Base-by-base conservation (phyloP, 2,797 vertebrate genomes). In the Sebastes aleutianus region DNA sequence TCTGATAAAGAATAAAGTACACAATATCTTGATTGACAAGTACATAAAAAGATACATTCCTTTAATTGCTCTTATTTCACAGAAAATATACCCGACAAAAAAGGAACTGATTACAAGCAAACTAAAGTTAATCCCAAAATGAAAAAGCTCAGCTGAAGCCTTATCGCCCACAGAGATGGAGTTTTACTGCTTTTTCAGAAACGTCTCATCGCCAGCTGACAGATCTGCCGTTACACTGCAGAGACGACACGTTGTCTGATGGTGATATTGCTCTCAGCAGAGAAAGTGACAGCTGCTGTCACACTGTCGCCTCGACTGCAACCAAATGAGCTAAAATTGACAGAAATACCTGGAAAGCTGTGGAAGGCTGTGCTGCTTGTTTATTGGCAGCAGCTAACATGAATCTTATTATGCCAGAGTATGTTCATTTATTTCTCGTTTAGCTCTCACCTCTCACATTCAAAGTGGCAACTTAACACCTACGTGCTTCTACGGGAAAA, bases 31-130 rank as follows among this genome's bases (percentile, higher is more conserved):
- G 61, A 87, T 77, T 57, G 74, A 87, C 76, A 80, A 84, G 74
- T 89, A 84, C 70, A 83, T 84, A 70, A 88, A 93, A 92, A 89
- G 69, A 87, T 90, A 90, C 89, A 93, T 94, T 94, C 89, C 84
- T 92, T 91, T 76, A 84, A 92, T 91, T 84, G 84, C 85, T 91
- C 84, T 86, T 76, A 84, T 90, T 88, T 89, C 67, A 86, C 87
- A 82, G 80, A 88, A 89, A 88, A 87, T 74, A 88, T 80, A 87
- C 39, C 71, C 58, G 79, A 85, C 74, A 63, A 74, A 76, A 74
- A 82, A 86, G 74, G 68, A 88, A 76, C 24, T 16, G 32, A 79
- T 76, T 53, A 76, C 59, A 77, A 79, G 72, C 67, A 76, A 85
- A 39, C 27, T 53, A 62, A 77, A 78, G 7, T 64, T 66, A 31